Conservation (phyloP, 2,797 vertebrate genomes). For the Mormyrus proboscirostris region DNA sequence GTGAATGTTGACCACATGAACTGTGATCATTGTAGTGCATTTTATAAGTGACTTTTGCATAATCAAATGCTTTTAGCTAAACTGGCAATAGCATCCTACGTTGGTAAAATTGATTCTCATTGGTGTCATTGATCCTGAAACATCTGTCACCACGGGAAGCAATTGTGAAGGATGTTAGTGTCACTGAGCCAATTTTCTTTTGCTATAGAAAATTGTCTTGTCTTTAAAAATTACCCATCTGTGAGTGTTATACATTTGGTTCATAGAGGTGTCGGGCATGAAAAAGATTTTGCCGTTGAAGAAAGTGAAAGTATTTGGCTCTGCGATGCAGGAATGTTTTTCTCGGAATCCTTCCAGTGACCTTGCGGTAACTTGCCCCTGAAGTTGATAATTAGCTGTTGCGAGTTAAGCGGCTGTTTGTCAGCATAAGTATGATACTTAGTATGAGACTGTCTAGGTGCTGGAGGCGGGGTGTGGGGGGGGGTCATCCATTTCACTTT, state of each 20-base stretch:
- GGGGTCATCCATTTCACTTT: not conserved
- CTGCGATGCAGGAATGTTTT: not conserved
- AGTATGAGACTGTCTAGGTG: not conserved
- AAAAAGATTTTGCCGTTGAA: not conserved
- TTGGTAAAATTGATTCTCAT: not conserved
- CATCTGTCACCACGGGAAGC: not conserved
- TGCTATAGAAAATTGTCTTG: not conserved
- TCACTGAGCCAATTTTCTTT: not conserved
- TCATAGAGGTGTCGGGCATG: not conserved
- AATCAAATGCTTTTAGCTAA: not conserved
- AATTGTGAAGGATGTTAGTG: not conserved
- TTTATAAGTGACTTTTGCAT: not conserved
- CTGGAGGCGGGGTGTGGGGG: not conserved
- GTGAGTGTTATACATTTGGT: not conserved
- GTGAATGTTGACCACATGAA: not conserved
- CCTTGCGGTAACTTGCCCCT: not conserved
- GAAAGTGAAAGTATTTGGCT: not conserved
- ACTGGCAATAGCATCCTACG: not conserved
- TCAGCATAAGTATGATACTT: not conserved
- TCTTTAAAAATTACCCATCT: not conserved
- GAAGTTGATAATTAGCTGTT: not conserved
- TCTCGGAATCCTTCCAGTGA: not conserved
- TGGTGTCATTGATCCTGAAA: not conserved
- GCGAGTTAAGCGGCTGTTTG: not conserved
- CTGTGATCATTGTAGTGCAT: not conserved